phyloP scores from a whole-genome alignment of 2,797 vertebrate species.

The Neostethus bicornis region DNA sequence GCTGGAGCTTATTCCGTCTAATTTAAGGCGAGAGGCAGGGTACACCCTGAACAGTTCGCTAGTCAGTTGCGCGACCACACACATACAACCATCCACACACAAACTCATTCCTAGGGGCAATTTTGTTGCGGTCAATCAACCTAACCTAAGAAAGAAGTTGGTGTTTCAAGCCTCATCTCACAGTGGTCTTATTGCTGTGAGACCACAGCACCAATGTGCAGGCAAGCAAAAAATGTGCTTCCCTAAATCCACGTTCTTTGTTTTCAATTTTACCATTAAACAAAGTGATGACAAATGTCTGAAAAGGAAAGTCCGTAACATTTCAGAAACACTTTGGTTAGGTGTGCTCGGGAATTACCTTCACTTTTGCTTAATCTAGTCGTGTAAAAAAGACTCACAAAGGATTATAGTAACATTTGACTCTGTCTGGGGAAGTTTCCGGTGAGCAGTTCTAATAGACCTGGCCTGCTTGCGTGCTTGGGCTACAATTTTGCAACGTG shows the following conservation, averaged over 20 bases:
- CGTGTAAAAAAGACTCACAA: slow-evolving; percentile 78
- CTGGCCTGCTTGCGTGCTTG: slow-evolving; percentile 10
- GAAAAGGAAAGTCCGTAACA: slow-evolving; percentile 33
- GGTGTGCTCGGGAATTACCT: slow-evolving; percentile 50
- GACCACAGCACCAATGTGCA: too few species aligned
- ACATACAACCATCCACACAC: too few species aligned
- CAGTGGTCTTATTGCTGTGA: too few species aligned
- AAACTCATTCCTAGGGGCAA: too few species aligned
- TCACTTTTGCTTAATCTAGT: slow-evolving; percentile 52
- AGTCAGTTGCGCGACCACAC: too few species aligned
- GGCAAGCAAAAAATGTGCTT: slow-evolving; percentile 15
- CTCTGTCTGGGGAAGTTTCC: slow-evolving; percentile 75
- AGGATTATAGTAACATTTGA: too few species aligned
- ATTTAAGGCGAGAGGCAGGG: too few species aligned
- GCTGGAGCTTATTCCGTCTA: too few species aligned
- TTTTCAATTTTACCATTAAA: slow-evolving; percentile 25
- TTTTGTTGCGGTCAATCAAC: too few species aligned
- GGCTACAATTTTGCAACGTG: neutral
- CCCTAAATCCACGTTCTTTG: slow-evolving; percentile 13
- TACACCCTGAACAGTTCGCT: too few species aligned
- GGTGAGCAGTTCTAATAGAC: slow-evolving; percentile 44
- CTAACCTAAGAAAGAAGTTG: too few species aligned
- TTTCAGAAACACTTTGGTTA: slow-evolving; percentile 23
- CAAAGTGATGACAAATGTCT: slow-evolving; percentile 48
- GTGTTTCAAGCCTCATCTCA: too few species aligned